Conservation (phyloP, 2,797 vertebrate genomes). For the Luscinia megarhynchos region DNA sequence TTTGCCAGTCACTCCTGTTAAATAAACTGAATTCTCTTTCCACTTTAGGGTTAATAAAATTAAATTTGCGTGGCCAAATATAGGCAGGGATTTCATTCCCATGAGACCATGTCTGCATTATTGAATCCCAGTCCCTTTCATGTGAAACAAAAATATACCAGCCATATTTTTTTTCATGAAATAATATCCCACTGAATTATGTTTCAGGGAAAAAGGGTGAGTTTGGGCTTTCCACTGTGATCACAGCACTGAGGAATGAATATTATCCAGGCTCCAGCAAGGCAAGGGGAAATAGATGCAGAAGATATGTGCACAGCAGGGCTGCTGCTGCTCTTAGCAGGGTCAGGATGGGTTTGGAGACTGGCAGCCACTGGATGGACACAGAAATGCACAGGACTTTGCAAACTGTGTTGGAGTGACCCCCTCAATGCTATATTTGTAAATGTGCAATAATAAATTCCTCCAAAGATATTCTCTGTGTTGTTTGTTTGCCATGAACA, state of each 20-base stretch:
- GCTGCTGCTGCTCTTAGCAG: background rate
- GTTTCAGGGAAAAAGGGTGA: background rate
- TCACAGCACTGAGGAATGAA: background rate
- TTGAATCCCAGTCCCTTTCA: conserved; percentile 22
- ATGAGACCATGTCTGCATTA: conserved; percentile 38
- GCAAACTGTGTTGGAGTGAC: background rate
- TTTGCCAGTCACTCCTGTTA: background rate
- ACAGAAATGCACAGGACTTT: background rate
- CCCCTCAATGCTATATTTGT: background rate
- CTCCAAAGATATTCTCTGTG: background rate
- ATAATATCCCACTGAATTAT: conserved; percentile 6
- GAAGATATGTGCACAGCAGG: fast-evolving
- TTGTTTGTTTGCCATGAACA: background rate
- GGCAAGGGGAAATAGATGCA: background rate
- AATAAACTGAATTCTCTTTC: conserved; percentile 4
- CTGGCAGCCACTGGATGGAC: background rate
- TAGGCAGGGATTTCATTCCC: conserved; percentile 54
- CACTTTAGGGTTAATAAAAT: conserved; percentile 42
- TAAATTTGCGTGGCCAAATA: conserved; percentile 39
- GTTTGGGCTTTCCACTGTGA: background rate
- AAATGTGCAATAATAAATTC: background rate
- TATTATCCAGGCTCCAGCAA: background rate
- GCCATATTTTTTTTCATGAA: background rate
- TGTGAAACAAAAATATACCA: conserved; percentile 55
- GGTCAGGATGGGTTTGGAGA: background rate